These are phyloP conservation scores for Rhincodon typus DNA, from an alignment of 2,797 vertebrate species.

Conservation along the genomic window DNA sequence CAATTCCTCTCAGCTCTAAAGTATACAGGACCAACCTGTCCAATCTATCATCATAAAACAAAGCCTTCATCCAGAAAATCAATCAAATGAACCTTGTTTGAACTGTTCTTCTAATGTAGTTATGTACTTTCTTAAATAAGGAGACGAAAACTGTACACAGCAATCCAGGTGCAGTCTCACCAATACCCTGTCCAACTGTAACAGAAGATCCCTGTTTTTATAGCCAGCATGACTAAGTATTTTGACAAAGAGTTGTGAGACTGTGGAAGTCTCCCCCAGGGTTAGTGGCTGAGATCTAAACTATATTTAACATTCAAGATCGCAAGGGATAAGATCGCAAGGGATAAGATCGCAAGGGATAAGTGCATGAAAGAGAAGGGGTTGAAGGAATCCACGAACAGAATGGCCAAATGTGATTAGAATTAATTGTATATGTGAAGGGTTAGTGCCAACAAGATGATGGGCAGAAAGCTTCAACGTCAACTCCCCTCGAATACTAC, in stretches of 20 bases:
- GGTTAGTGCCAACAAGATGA: neutral
- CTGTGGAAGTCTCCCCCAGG: neutral
- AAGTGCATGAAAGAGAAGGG: neutral
- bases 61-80: no score
- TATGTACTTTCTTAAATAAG: no score
- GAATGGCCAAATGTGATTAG: neutral
- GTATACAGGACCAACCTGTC: no score
- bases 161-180: no score
- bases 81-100: no score
- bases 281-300: neutral
- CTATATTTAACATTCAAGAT: neutral
- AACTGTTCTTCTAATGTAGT: no score
- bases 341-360: no score
- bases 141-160: no score
- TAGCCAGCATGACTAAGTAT: neutral
- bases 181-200: no score
- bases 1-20: no score
- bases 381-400: neutral
- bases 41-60: no score
- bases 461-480: neutral
- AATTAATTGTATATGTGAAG: neutral
- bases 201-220: no score
- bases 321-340: neutral
- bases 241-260: neutral
- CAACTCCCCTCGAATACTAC: neutral